Conservation (phyloP, 2,797 vertebrate species). For the Coregonus ussuriensis region DNA sequence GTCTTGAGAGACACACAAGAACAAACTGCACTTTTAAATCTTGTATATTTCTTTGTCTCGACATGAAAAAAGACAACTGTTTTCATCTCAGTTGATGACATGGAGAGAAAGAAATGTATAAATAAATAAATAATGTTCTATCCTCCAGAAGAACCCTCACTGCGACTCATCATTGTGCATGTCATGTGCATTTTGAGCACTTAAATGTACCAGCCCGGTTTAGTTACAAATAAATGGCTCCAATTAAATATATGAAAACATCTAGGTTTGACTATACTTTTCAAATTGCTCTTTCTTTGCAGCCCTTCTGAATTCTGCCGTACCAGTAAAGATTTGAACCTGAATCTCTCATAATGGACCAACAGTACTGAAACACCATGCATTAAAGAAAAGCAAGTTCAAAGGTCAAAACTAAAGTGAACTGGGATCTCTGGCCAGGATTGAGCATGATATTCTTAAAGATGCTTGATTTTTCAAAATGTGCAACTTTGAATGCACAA, state of each 20-base stretch:
- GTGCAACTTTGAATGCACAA: neutral
- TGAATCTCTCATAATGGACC: neutral
- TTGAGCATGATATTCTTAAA: neutral
- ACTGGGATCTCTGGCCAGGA: neutral
- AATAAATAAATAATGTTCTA: slow-evolving; percentile 61
- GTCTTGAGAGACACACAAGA: slow-evolving; percentile 68
- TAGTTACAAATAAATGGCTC: slow-evolving; percentile 36
- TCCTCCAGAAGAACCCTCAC: slow-evolving; percentile 48
- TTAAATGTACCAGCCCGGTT: slow-evolving; percentile 59
- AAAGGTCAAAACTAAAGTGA: neutral
- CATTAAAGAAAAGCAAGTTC: neutral
- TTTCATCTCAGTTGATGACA: slow-evolving; percentile 67
- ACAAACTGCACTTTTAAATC: slow-evolving; percentile 64
- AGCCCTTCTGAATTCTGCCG: neutral
- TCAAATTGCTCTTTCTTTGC: neutral
- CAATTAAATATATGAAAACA: slow-evolving; percentile 19
- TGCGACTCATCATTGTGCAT: slow-evolving; percentile 65
- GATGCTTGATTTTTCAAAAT: neutral
- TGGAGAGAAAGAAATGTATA: slow-evolving; percentile 63
- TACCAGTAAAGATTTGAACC: neutral
- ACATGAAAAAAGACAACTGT: slow-evolving; percentile 46
- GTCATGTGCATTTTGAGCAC: slow-evolving; percentile 66
- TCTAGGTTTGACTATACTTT: slow-evolving; percentile 5
- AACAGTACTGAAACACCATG: neutral
- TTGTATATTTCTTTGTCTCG: slow-evolving; percentile 36